These are phyloP conservation scores for Andrena chrysosceles DNA, from an alignment of 2,888 invertebrate species.

Conservation along the genomic window DNA sequence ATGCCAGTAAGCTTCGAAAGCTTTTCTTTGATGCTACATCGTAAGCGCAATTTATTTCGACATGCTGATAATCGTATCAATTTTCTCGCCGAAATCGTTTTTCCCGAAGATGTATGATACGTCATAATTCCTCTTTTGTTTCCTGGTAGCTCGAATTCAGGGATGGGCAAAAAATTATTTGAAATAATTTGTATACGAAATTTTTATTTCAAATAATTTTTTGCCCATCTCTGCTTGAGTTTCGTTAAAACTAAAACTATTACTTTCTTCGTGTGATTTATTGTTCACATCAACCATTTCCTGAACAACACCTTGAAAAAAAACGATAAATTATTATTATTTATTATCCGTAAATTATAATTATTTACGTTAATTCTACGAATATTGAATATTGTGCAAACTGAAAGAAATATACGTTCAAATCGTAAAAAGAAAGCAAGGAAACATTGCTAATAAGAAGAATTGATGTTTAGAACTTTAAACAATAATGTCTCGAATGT, in stretches of 20 bases:
- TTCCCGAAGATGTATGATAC: neutral
- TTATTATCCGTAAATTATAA: no score
- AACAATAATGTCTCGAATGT: no score
- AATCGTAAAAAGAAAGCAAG: no score
- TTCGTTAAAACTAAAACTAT: neutral
- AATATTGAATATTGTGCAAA: no score
- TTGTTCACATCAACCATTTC: neutral
- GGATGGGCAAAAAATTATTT: no score
- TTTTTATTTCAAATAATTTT: no score
- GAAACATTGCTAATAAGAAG: no score
- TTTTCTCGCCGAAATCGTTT: neutral
- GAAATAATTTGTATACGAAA: no score
- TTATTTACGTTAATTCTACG: no score
- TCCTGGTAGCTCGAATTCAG: neutral
- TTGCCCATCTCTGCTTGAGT: neutral
- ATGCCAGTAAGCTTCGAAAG: neutral
- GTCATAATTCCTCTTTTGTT: neutral
- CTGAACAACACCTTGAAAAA: neutral
- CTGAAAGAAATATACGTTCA: no score
- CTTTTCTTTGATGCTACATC: neutral
- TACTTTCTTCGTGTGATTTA: neutral
- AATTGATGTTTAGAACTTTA: no score
- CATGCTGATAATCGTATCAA: neutral
- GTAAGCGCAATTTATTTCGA: neutral
- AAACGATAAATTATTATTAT: no score